These are phyloP conservation scores for Sakesphorus luctuosus DNA, from an alignment of 2,113 vertebrate genomes.

Conservation along the genomic window DNA sequence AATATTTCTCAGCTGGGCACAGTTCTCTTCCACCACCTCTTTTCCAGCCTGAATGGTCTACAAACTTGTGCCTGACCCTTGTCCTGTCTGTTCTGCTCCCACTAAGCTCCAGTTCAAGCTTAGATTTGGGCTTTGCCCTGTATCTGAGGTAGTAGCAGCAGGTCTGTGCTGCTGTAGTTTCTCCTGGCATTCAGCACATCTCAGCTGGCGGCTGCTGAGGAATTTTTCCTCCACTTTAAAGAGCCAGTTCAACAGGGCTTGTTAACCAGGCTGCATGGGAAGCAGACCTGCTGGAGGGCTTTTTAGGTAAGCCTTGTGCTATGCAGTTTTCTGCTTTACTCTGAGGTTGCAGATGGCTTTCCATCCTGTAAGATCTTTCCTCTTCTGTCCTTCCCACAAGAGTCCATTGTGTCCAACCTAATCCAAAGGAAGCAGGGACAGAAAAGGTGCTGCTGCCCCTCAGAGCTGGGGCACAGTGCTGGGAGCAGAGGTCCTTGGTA, in stretches of 20 bases:
- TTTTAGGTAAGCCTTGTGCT: neutral
- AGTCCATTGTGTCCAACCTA: neutral
- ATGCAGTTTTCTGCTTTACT: neutral
- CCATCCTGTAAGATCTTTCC: neutral
- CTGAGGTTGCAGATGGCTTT: neutral
- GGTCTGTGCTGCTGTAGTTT: neutral
- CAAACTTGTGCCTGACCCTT: neutral
- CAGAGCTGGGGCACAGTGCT: neutral
- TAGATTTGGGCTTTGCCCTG: neutral
- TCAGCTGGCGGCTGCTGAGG: fast-evolving
- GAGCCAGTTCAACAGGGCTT: neutral
- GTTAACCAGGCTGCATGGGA: neutral
- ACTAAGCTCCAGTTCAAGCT: neutral
- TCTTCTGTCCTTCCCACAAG: neutral
- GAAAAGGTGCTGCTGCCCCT: neutral
- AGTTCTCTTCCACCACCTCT: neutral
- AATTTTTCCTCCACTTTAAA: neutral
- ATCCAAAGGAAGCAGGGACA: neutral
- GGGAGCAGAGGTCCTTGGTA: neutral
- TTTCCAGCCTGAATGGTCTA: neutral
- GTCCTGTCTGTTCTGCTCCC: neutral
- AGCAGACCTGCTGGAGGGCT: neutral
- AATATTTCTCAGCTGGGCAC: neutral
- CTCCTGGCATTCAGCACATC: neutral
- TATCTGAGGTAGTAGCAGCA: neutral